Conservation (phyloP, 2,797 vertebrate genomes). For the Columba guinea region DNA sequence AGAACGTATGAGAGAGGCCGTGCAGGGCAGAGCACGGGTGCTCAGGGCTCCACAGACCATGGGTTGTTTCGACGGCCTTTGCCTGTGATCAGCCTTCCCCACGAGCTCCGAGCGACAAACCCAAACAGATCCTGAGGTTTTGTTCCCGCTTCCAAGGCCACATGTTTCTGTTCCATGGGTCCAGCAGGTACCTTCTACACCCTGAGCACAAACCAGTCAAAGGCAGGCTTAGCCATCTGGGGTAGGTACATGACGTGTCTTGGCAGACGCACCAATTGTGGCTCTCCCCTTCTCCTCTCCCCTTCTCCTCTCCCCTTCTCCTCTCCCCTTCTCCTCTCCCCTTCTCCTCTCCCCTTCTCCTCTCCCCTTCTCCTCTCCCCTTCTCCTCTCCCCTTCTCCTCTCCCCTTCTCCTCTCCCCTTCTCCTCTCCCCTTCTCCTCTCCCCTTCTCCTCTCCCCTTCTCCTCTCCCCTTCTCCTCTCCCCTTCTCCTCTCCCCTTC, state of each 20-base stretch:
- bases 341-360: too few relatives aligned
- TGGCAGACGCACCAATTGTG: neutral
- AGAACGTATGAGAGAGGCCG: accelerated
- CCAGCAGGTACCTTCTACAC: neutral
- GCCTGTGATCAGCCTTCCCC: accelerated
- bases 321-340: accelerated
- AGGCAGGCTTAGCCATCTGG: neutral
- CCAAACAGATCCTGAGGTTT: neutral
- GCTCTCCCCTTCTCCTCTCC: neutral
- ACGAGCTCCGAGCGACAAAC: neutral
- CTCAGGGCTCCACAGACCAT: accelerated
- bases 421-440: too few relatives aligned
- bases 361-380: too few relatives aligned
- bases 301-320: neutral
- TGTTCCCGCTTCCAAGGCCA: neutral
- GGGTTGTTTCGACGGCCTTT: neutral
- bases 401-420: too few relatives aligned
- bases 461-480: too few relatives aligned
- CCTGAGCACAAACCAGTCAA: neutral
- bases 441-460: neutral
- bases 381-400: too few relatives aligned
- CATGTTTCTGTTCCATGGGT: neutral
- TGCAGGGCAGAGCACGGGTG: neutral
- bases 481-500: too few relatives aligned
- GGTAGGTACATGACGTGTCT: accelerated